Evolutionary conservation across 2,797 vertebrate genomes (phyloP).

Genomic region (Hypotaenidia philippensis): DNA sequence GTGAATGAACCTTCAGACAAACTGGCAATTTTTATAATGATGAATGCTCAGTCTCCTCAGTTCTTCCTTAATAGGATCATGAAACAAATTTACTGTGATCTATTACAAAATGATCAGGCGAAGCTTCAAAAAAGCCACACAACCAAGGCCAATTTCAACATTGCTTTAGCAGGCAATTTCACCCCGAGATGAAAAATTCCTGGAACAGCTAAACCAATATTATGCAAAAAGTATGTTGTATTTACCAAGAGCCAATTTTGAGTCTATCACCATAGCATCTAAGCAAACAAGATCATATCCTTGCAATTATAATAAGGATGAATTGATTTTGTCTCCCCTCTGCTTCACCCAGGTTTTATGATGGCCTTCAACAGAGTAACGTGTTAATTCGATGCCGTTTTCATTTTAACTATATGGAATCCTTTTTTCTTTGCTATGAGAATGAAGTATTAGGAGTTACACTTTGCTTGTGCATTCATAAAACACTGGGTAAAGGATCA

Average conservation of each 20-base stretch:
- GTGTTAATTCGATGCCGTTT: slow-evolving; percentile 71
- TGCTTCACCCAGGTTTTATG: slow-evolving; percentile 34
- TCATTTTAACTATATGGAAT: slow-evolving; percentile 33
- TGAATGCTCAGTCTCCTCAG: slow-evolving; percentile 28
- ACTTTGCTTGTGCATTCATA: background rate
- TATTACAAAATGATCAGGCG: slow-evolving; percentile 63
- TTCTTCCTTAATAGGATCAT: slow-evolving; percentile 63
- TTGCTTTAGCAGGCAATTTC: slow-evolving; percentile 73
- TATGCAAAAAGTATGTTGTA: slow-evolving; percentile 69
- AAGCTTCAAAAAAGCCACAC: slow-evolving; percentile 55
- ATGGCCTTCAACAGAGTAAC: slow-evolving; percentile 65
- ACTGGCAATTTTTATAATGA: slow-evolving; percentile 45
- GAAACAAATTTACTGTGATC: slow-evolving; percentile 64
- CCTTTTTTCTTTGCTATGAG: slow-evolving; percentile 23
- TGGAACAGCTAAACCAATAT: slow-evolving; percentile 71
- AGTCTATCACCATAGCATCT: slow-evolving; percentile 63
- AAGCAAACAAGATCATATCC: slow-evolving; percentile 75
- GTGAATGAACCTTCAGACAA: slow-evolving; percentile 36
- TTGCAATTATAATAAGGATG: slow-evolving; percentile 74
- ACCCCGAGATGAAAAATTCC: slow-evolving; percentile 71
- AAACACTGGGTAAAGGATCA: background rate
- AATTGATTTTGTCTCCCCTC: slow-evolving; percentile 68
- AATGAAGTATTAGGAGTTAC: background rate
- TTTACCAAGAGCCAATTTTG: slow-evolving; percentile 74
- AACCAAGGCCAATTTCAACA: slow-evolving; percentile 65